These are phyloP conservation scores for Myathropa florea DNA, from an alignment of 2,888 invertebrate species.

Conservation along the genomic window DNA sequence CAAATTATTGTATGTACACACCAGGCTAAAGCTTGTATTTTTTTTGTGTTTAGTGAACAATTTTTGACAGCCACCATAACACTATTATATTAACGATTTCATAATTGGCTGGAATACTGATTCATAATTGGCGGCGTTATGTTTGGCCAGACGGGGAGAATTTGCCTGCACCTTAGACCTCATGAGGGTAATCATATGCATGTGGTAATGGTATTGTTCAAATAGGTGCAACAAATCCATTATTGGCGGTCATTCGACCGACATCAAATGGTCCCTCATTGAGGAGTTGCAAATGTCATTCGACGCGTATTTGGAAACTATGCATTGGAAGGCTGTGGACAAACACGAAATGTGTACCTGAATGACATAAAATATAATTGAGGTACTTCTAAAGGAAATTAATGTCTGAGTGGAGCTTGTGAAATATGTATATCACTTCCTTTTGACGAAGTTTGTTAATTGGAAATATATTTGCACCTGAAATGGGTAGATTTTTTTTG, in stretches of 20 bases:
- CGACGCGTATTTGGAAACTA: background rate
- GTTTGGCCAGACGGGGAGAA: background rate
- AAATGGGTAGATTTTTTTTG: too few relatives aligned
- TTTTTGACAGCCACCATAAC: background rate
- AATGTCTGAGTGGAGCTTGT: too few relatives aligned
- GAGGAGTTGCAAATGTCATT: background rate
- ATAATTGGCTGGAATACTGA: conserved; percentile 5
- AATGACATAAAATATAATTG: too few relatives aligned
- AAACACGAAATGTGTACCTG: too few relatives aligned
- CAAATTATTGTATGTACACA: background rate
- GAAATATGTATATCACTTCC: too few relatives aligned
- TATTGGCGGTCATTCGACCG: conserved; percentile 4
- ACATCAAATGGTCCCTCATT: background rate
- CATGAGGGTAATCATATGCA: conserved; percentile 8
- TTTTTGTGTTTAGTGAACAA: background rate
- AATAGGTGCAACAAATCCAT: conserved; percentile 28
- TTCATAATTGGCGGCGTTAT: background rate
- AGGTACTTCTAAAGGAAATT: too few relatives aligned
- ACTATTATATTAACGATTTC: conserved; percentile 12
- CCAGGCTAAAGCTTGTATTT: background rate
- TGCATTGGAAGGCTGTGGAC: too few relatives aligned
- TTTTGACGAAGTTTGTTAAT: too few relatives aligned
- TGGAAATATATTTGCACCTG: too few relatives aligned
- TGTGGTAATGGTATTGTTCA: background rate
- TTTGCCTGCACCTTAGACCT: background rate